These are phyloP conservation scores for Aphelinus certus DNA, from an alignment of 1,140 invertebrate genomes.

Conservation along the genomic window DNA sequence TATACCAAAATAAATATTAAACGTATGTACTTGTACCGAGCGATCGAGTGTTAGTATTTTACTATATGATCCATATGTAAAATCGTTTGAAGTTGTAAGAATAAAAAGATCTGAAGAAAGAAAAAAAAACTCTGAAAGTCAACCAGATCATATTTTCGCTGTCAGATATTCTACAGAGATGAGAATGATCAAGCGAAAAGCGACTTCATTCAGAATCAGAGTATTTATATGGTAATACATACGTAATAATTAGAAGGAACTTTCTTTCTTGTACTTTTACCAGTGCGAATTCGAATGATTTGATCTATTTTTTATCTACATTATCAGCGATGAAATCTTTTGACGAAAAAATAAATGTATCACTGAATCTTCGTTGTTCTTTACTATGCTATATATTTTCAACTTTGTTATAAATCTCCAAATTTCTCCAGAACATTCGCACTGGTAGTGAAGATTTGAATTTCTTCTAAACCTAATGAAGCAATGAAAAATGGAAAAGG, in stretches of 20 bases:
- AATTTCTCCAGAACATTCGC: too few relatives aligned
- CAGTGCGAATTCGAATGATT: slow-evolving; percentile 6
- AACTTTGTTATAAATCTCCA: too few relatives aligned
- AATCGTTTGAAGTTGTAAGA: slow-evolving; percentile 8
- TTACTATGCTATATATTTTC: too few relatives aligned
- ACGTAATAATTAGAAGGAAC: neutral
- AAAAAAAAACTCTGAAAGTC: neutral
- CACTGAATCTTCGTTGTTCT: too few relatives aligned
- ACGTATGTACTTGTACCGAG: slow-evolving; percentile 3
- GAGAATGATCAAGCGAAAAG: neutral
- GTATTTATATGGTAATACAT: neutral
- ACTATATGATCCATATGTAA: slow-evolving; percentile 26
- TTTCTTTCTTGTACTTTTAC: neutral
- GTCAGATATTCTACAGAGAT: neutral
- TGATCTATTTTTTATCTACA: too few relatives aligned
- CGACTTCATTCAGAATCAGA: slow-evolving; percentile 9
- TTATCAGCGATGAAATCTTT: too few relatives aligned
- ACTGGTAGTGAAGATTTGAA: neutral
- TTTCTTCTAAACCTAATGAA: slow-evolving; percentile 6
- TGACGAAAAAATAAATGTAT: too few relatives aligned
- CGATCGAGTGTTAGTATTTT: slow-evolving; percentile 31
- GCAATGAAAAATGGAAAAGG: slow-evolving; percentile 11
- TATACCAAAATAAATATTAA: slow-evolving; percentile 25
- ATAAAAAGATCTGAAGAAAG: neutral
- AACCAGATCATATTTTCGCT: slow-evolving; percentile 9